Conservation (phyloP, 2,888 invertebrate genomes). For the Endomychus coccineus region DNA sequence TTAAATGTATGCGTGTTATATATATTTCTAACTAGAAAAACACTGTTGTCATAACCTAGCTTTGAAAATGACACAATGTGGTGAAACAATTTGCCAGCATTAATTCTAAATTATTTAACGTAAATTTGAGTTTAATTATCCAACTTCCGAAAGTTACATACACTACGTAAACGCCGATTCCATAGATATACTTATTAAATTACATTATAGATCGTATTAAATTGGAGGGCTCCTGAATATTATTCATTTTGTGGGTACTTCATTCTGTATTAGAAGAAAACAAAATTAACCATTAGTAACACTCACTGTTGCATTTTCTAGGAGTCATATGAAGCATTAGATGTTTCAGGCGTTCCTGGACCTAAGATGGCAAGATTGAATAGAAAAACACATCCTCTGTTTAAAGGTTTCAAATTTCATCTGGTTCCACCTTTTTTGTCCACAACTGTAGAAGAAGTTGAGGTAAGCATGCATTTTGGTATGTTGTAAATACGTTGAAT, state of each 20-base stretch:
- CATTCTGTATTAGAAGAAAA: neutral
- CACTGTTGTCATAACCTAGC: too few species aligned
- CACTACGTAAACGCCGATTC: too few species aligned
- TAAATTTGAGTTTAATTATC: too few species aligned
- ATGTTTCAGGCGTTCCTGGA: slow-evolving; percentile 48
- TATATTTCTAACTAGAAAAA: too few species aligned
- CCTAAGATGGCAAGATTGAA: slow-evolving; percentile 46
- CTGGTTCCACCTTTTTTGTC: slow-evolving; percentile 46
- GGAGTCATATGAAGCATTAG: slow-evolving; percentile 50
- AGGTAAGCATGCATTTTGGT: slow-evolving; percentile 26
- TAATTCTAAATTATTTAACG: too few species aligned
- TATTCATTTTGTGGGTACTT: neutral
- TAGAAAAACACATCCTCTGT: slow-evolving; percentile 39
- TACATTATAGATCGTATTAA: neutral
- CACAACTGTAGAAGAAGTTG: slow-evolving; percentile 31
- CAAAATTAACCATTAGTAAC: neutral
- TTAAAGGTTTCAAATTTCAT: slow-evolving; percentile 48
- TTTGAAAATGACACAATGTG: too few species aligned
- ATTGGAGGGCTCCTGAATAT: neutral
- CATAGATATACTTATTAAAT: too few species aligned
- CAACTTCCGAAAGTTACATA: too few species aligned
- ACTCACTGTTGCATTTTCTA: slow-evolving; percentile 24
- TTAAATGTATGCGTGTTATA: too few species aligned
- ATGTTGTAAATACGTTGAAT: neutral
- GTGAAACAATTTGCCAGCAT: too few species aligned